Percentiles rank a stretch among this genome's conserved stretches.
Conservation (phyloP, 2,888 invertebrate species). For the Ganaspis brasiliensis region DNA sequence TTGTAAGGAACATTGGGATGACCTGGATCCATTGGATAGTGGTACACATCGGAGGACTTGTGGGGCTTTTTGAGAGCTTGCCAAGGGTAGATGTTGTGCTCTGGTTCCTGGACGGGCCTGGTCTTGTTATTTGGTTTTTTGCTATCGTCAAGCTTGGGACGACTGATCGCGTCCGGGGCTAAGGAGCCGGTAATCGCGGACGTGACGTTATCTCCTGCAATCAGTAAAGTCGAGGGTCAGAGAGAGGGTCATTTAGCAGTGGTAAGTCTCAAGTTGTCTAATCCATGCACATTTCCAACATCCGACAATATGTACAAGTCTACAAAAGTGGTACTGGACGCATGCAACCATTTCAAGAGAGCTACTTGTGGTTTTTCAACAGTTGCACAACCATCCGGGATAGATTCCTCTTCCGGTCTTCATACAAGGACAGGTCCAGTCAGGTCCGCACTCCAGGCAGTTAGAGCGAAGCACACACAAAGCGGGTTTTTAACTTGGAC, state of each 20-base stretch:
- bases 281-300: constrained; percentile 74
- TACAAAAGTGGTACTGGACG: constrained; percentile 50
- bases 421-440: constrained; percentile 62
- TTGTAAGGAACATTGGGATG: constrained; percentile 77
- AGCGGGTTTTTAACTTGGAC: background rate
- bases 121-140: constrained; percentile 69
- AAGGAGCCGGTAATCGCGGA: constrained; percentile 71
- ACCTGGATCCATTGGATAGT: constrained; percentile 77
- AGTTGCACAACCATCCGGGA: constrained; percentile 21
- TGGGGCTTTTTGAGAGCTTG: constrained; percentile 57
- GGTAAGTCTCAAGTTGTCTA: constrained; percentile 54
- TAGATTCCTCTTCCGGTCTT: constrained; percentile 1
- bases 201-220: constrained; percentile 78
- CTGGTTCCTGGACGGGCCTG: constrained; percentile 65
- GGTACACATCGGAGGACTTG: constrained; percentile 62
- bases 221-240: constrained; percentile 74
- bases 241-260: constrained; percentile 51
- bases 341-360: constrained; percentile 63
- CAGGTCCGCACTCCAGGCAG: constrained; percentile 69
- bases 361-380: constrained; percentile 27
- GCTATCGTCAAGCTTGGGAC: constrained; percentile 64
- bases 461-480: constrained; percentile 62
- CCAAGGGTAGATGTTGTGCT: constrained; percentile 59
- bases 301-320: constrained; percentile 63
- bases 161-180: constrained; percentile 67